Evolutionary conservation across 2,797 vertebrate genomes (phyloP), one percentile per base, ranked within the genome.

Genomic region (Tapirus indicus): DNA sequence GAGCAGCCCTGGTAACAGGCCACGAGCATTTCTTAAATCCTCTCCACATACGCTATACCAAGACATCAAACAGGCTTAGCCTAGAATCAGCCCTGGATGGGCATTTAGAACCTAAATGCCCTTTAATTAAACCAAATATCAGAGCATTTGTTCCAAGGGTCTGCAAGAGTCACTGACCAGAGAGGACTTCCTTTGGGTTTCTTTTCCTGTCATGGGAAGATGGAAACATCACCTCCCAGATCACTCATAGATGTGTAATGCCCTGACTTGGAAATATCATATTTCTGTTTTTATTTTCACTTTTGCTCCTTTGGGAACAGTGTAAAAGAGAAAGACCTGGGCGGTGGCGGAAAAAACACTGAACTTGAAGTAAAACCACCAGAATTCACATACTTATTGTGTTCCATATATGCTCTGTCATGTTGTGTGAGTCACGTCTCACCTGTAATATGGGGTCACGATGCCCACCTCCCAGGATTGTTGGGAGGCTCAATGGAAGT

Each of bases 241-340:
- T 25, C 21, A 64, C 18, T 12, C 14, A 1, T 14, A 54, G 60
- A 75, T 52, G 25, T n/a, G 20, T 94, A 78, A 68, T 62, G 78
- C 7, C 54, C 60, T 60, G 13, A 86, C 54, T 88, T 93, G 49
- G 91, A 92, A 92, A 90, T 54, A 44, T 2, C 35, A 3, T 32
- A 49, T 80, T 95, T 93, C 54, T 66, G 20, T 29, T 92, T 64
- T 93, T 85, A 68, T 84, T 87, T 91, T 92, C 8, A 64, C 60
- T 86, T 94, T 52, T 68, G 16, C 20, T 71, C 41, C 60, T 78
- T 71, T 91, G 74, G 52, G 44, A 92, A 72, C 25, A 66, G 17
- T 54, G 5, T 20, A 2, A 52, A 83, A 93, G 41, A 58, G 47
- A 64, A 79, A 95, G 35, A 64, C 10, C 12, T 60, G 41, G 47